Evolutionary conservation across 2,797 vertebrate genomes (phyloP).

Genomic region (Neopelma chrysocephalum): DNA sequence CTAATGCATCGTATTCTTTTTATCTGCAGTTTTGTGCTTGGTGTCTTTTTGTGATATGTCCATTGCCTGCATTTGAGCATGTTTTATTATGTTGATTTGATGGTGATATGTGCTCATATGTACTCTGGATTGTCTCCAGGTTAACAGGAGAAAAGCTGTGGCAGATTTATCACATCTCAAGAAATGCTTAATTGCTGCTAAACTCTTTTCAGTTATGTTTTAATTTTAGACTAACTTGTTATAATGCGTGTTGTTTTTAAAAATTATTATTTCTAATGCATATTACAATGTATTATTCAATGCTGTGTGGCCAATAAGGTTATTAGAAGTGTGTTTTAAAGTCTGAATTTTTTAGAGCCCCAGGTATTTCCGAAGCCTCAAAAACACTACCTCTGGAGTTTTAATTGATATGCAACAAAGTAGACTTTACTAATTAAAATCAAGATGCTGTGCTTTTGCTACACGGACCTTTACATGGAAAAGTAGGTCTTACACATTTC

Average conservation of each 20-base stretch:
- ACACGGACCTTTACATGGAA: slow-evolving; percentile 86
- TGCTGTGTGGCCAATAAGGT: background rate
- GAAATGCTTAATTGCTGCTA: slow-evolving; percentile 46
- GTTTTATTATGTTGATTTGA: background rate
- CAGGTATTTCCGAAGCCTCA: slow-evolving; percentile 70
- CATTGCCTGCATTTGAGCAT: background rate
- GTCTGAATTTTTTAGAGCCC: slow-evolving; percentile 74
- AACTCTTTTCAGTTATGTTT: slow-evolving; percentile 10
- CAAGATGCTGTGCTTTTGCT: slow-evolving; percentile 80
- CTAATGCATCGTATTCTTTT: background rate
- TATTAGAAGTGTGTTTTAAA: slow-evolving; percentile 66
- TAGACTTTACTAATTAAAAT: slow-evolving; percentile 87
- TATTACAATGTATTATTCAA: background rate
- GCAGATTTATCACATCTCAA: slow-evolving; percentile 13
- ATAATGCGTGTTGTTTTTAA: background rate
- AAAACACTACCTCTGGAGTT: slow-evolving; percentile 65
- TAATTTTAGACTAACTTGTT: background rate
- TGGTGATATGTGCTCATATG: background rate
- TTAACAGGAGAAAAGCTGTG: slow-evolving; percentile 4
- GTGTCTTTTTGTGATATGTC: background rate
- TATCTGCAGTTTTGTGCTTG: background rate
- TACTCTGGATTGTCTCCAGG: slow-evolving; percentile 11
- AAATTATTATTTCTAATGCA: background rate
- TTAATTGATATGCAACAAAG: slow-evolving; percentile 85
- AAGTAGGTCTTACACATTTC: slow-evolving; percentile 83